Evolutionary conservation across 2,888 invertebrate species (phyloP).

Genomic region (Drosophila koepferae): DNA sequence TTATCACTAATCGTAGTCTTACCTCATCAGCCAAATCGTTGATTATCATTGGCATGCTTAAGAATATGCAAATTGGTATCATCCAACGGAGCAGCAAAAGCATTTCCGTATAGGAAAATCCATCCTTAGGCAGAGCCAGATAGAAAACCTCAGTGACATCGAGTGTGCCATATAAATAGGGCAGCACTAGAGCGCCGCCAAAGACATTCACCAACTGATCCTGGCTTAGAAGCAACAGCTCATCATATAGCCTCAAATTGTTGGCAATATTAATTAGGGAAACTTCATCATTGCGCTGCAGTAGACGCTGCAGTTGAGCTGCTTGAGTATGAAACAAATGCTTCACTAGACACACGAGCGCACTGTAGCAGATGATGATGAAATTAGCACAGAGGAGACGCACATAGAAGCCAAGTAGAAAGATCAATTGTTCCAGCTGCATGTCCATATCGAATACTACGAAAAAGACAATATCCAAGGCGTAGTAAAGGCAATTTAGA

Average conservation of each 20-base stretch:
- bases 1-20: constrained; percentile 32
- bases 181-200: constrained; percentile 44
- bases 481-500: constrained; percentile 16
- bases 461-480: constrained; percentile 1
- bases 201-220: constrained; percentile 34
- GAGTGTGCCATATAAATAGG: constrained; percentile 39
- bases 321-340: constrained; percentile 35
- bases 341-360: constrained; percentile 32
- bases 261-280: constrained; percentile 7
- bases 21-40: constrained; percentile 62
- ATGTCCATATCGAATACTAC: neutral
- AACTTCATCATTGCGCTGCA: neutral
- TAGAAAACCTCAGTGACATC: constrained; percentile 35
- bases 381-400: constrained; percentile 49
- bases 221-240: constrained; percentile 42
- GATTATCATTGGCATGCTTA: constrained; percentile 49
- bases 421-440: neutral
- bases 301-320: constrained; percentile 2
- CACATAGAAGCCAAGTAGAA: constrained; percentile 27
- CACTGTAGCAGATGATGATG: constrained; percentile 47
- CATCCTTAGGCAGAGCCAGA: constrained; percentile 7
- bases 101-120: constrained; percentile 10
- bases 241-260: constrained; percentile 39
- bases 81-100: constrained; percentile 46
- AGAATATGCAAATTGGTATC: constrained; percentile 44